These are phyloP conservation scores for Megalops atlanticus DNA, from an alignment of 2,113 vertebrate genomes.

Conservation along the genomic window DNA sequence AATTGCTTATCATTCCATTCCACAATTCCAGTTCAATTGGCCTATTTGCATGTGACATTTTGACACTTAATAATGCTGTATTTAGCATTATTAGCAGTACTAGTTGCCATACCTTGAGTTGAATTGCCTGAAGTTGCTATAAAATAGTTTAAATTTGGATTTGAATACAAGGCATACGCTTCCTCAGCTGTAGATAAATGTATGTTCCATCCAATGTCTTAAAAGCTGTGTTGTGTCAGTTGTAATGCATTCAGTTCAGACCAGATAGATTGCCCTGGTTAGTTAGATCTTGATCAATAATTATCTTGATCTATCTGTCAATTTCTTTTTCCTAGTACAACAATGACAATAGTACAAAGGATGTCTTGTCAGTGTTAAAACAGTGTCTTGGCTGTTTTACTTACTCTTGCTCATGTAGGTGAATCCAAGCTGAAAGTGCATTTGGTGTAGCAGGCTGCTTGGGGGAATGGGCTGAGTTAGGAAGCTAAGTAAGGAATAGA, in stretches of 20 bases:
- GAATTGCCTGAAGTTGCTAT: slow-evolving; percentile 22
- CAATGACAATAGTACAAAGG: not conserved
- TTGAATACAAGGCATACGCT: slow-evolving; percentile 1
- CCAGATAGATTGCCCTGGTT: not conserved
- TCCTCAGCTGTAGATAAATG: not conserved
- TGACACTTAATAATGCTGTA: slow-evolving; percentile 20
- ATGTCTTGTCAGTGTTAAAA: not conserved
- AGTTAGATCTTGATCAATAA: too few relatives aligned
- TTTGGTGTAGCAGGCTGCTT: not conserved
- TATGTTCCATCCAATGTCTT: not conserved
- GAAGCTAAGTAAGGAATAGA: not conserved
- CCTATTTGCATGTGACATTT: slow-evolving; percentile 15
- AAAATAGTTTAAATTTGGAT: slow-evolving; percentile 14
- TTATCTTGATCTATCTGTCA: not conserved
- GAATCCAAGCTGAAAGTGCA: not conserved
- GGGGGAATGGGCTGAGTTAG: slow-evolving; percentile 15
- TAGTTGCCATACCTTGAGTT: slow-evolving; percentile 21
- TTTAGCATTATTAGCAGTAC: slow-evolving; percentile 17
- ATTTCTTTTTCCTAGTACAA: not conserved
- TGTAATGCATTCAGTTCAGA: not conserved
- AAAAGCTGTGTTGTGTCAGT: slow-evolving; percentile 14
- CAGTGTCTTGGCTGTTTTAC: not conserved
- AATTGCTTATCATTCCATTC: not conserved
- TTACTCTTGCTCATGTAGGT: not conserved
- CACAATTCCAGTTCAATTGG: slow-evolving; percentile 1